These are phyloP conservation scores for Tipula vernalis DNA, from an alignment of 2,888 invertebrate species.

Conservation along the genomic window DNA sequence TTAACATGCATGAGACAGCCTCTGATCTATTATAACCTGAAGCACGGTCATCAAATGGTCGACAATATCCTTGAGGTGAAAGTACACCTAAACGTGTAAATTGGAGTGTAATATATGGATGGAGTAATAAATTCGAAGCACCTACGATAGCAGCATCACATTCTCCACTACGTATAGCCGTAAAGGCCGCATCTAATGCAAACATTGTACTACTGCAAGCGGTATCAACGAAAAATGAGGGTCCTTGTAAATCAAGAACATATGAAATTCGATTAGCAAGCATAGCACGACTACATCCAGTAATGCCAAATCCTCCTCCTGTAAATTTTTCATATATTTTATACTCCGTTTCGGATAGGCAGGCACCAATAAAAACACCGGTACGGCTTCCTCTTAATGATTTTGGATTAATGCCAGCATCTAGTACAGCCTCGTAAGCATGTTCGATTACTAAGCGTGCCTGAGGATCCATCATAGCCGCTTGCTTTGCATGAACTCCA, in stretches of 20 bases:
- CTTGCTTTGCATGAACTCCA: constrained; percentile 61
- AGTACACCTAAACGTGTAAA: constrained; percentile 69
- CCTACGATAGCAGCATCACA: constrained; percentile 86
- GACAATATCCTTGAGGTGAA: constrained; percentile 75
- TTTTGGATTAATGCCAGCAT: constrained; percentile 58
- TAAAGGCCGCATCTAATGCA: constrained; percentile 72
- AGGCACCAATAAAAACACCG: constrained; percentile 62
- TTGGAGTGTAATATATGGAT: constrained; percentile 80
- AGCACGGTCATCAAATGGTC: constrained; percentile 76
- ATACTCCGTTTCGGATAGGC: constrained; percentile 59
- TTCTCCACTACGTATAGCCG: constrained; percentile 60
- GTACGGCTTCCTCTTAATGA: constrained; percentile 50
- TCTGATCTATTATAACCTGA: constrained; percentile 79
- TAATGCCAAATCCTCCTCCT: constrained; percentile 37
- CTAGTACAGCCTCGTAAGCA: constrained; percentile 65
- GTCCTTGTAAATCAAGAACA: constrained; percentile 76
- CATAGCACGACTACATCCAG: constrained; percentile 74
- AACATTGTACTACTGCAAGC: constrained; percentile 91
- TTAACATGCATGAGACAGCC: constrained; percentile 52
- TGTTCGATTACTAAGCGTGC: constrained; percentile 64
- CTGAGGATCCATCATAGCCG: constrained; percentile 66
- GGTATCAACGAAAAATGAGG: constrained; percentile 79
- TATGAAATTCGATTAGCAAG: constrained; percentile 84
- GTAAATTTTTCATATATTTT: constrained; percentile 55
- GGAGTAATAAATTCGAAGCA: constrained; percentile 72